Base-by-base conservation (phyloP, 2,888 invertebrate species). In the Eupithecia tripunctaria region DNA sequence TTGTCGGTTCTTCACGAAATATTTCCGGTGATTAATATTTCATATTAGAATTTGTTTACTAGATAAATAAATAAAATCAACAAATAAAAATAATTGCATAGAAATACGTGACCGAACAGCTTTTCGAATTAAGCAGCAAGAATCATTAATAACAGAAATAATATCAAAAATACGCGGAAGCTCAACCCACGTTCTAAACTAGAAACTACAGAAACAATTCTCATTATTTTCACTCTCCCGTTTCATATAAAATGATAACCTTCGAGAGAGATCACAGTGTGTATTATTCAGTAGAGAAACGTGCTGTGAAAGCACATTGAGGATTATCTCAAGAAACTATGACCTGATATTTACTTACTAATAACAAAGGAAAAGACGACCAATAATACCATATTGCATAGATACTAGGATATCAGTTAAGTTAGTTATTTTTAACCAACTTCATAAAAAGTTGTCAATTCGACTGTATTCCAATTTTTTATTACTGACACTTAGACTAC, bases 121-220 rank as follows among this genome's bases (percentile, higher is more conserved):
- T 41, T 18, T 41, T 4, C 18, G 18, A 43, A 43, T 18, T 15
- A 15, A 41, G 15, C 2, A 43, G 18, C 43, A 18, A 18, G 12
- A 38, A 38, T 4, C 29, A 2, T 29, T 36, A 36, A 5, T 36
- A 36, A 36, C 36, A 36, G 36, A 8, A 38, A 38, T 12, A 12
- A 38, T 38, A 38, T 38, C 12, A 38, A 38, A 41, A 70, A 21
- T 12, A 47, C 36, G 38, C 14, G 15, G 25, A 21, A 64, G 5
- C 38, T 36, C 38, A 64, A 36, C 63, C 62, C 18, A 63, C 63
- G 36, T 38, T 14, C 21, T 21, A n/a, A 66, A 12, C 21, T 15
- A 66, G 66, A 66, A 47, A 66, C 43, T 29, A 60, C 59, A 60
- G 41, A 68, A 68, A 68, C 59, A 41, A 43, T 60, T 27, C 68